phyloP scores from a whole-genome alignment of 1,140 invertebrate species.

The Drosophila sucinea region DNA sequence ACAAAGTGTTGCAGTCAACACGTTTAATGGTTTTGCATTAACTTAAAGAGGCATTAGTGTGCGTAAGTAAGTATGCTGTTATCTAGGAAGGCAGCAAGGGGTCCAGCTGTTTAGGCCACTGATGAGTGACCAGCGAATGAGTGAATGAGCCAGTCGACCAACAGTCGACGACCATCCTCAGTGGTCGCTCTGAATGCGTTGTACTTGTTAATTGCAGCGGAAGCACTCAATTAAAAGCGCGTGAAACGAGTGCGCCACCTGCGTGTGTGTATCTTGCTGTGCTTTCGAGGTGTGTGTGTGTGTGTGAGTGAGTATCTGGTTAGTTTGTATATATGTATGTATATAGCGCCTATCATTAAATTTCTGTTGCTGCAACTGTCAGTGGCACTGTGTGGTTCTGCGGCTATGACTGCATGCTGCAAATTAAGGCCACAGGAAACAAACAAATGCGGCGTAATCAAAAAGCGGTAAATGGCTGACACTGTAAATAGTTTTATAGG shows the following conservation, averaged over 20 bases:
- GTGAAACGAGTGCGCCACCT: constrained; percentile 78
- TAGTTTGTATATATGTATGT: constrained; percentile 13
- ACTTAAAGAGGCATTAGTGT: constrained; percentile 75
- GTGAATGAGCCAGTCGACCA: constrained; percentile 34
- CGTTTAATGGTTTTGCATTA: constrained; percentile 73
- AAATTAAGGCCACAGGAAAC: constrained; percentile 79
- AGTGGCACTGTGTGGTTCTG: constrained; percentile 29
- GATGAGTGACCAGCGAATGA: constrained; percentile 31
- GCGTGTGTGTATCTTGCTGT: constrained; percentile 28
- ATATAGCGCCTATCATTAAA: constrained; percentile 46
- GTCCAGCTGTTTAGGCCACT: constrained; percentile 10
- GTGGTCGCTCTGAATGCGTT: constrained; percentile 62
- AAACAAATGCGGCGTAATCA: constrained; percentile 80
- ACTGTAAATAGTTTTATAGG: constrained; percentile 74
- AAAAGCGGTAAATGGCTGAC: constrained; percentile 77
- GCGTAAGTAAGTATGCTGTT: constrained; percentile 75
- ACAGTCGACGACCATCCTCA: constrained; percentile 33
- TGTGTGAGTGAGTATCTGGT: constrained; percentile 11
- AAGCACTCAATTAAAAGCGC: constrained; percentile 81
- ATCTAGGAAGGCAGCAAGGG: constrained; percentile 46
- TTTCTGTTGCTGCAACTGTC: constrained; percentile 16
- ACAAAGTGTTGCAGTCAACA: constrained; percentile 75
- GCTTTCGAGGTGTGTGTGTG: neutral
- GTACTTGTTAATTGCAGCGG: constrained; percentile 81
- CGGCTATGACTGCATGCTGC: constrained; percentile 46